Evolutionary conservation across 1,140 invertebrate genomes (phyloP), one percentile per base, ranked within the genome.

Genomic region (Andricus grossulariae): DNA sequence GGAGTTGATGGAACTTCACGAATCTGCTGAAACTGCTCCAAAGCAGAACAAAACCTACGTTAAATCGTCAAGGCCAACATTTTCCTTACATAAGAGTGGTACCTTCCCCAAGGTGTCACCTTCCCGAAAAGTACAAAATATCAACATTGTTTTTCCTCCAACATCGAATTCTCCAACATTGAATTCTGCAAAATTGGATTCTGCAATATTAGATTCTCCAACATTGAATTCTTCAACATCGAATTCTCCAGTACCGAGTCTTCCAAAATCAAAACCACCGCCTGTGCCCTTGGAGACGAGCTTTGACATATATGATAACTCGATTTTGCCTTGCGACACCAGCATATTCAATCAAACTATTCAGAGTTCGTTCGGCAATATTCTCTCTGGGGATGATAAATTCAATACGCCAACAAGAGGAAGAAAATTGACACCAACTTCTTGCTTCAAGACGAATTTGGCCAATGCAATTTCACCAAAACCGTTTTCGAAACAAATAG

Each of bases 21-120:
- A 45, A 45, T 45, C 39, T 45, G 10, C 0, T 45, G 10, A 45
- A 45, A 45, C 39, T 45, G 8, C 39, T 45, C 39, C 7, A 10
- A 45, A 11, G 39, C 39, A 10, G 39, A 11, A 45, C 10, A 45
- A 10, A 45, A 45, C 39, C 39, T 45, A 45, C 39, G 39, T 45
- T 7, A 45, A 45, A 45, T 7, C 39, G 7, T 45, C 8, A 45
- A 45, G 39, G 39, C 8, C 39, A 45, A 45, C 7, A 45, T 45
- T 10, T 45, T 45, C 7, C 10, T 45, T 7, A 32, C 39, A 60
- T 32, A 60, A 60, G 6, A 84, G 82, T 50, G 72, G 77, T 3
- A 87, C 84, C 0, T 83, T 79, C 54, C 84, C 85, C 0, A 82
- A 80, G 6, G 10, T 82, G 2, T 86, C 80, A 0, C 85, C 82